These are phyloP conservation scores for Chrosomus eos DNA, from an alignment of 2,797 vertebrate species.

Conservation along the genomic window DNA sequence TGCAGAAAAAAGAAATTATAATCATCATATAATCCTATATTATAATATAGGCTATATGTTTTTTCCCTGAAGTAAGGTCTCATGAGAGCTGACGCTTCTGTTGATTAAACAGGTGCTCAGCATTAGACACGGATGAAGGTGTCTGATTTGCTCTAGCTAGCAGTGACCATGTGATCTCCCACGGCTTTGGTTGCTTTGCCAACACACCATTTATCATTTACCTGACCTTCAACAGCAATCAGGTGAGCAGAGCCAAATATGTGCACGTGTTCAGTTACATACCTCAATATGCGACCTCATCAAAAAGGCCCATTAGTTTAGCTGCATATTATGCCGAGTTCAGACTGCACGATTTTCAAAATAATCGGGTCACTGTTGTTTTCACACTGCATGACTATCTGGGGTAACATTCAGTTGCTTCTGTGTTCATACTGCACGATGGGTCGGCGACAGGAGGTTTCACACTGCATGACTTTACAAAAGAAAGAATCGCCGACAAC, in stretches of 20 bases:
- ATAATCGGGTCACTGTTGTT: too few relatives aligned
- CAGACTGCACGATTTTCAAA: too few relatives aligned
- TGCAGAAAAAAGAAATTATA: not conserved
- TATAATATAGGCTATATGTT: not conserved
- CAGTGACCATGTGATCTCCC: conserved; percentile 21
- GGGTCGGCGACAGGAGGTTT: too few relatives aligned
- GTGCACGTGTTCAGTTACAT: not conserved
- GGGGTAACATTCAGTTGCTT: too few relatives aligned
- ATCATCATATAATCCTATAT: not conserved
- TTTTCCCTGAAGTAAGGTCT: not conserved
- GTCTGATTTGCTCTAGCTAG: conserved; percentile 24
- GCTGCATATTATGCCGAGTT: not conserved
- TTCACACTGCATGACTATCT: too few relatives aligned
- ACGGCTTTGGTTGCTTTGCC: conserved; percentile 19
- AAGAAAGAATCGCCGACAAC: too few relatives aligned
- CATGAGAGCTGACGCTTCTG: conserved; percentile 5
- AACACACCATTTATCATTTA: conserved; percentile 35
- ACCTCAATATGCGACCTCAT: not conserved
- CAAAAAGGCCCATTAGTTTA: conserved; percentile 14
- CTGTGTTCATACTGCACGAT: too few relatives aligned
- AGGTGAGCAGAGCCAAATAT: not conserved
- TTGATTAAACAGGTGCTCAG: conserved; percentile 36
- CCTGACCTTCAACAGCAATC: conserved; percentile 33
- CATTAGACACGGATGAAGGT: conserved; percentile 8
- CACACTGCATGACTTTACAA: too few relatives aligned